Percentiles rank a stretch among this genome's conserved stretches.
phyloP scores from a whole-genome alignment of 2,113 vertebrate genomes.

The Bufo bufo region DNA sequence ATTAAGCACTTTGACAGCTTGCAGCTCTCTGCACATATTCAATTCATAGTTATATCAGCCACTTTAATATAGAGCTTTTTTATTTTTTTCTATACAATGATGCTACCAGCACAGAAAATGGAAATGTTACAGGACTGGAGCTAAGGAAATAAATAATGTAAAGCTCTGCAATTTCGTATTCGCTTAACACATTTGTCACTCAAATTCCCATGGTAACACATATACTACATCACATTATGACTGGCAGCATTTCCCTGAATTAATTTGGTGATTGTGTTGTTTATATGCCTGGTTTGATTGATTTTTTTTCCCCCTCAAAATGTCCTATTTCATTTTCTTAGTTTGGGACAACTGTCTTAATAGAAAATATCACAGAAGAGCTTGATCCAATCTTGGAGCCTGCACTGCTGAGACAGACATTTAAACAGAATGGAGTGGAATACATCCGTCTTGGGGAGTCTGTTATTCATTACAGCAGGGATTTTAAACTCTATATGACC shows the following conservation, averaged over 20 bases:
- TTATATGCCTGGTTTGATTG: constrained; percentile 27
- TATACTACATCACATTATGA: constrained; percentile 57
- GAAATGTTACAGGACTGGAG: constrained; percentile 25
- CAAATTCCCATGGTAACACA: constrained; percentile 23
- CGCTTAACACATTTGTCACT: constrained; percentile 47
- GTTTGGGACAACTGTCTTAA: constrained; percentile 61
- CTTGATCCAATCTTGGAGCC: constrained; percentile 59
- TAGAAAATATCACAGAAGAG: constrained; percentile 67
- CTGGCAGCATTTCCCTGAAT: constrained; percentile 49
- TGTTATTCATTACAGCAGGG: constrained; percentile 65
- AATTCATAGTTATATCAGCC: constrained; percentile 44
- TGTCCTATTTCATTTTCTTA: constrained; percentile 40
- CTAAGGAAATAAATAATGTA: constrained; percentile 40
- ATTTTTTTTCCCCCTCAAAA: constrained; percentile 25
- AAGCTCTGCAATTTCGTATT: constrained; percentile 39
- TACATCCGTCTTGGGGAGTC: constrained; percentile 61
- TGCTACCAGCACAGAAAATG: constrained; percentile 13
- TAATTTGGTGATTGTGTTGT: constrained; percentile 47
- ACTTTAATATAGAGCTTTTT: constrained; percentile 47
- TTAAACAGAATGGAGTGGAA: constrained; percentile 64
- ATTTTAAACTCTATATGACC: constrained; percentile 69
- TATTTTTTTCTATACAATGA: constrained; percentile 11
- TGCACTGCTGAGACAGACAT: constrained; percentile 61
- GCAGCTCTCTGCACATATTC: constrained; percentile 44
- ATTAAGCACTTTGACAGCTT: constrained; percentile 52